Base-by-base conservation (phyloP, 1,140 invertebrate genomes). In the Neocloeon triangulifer region DNA sequence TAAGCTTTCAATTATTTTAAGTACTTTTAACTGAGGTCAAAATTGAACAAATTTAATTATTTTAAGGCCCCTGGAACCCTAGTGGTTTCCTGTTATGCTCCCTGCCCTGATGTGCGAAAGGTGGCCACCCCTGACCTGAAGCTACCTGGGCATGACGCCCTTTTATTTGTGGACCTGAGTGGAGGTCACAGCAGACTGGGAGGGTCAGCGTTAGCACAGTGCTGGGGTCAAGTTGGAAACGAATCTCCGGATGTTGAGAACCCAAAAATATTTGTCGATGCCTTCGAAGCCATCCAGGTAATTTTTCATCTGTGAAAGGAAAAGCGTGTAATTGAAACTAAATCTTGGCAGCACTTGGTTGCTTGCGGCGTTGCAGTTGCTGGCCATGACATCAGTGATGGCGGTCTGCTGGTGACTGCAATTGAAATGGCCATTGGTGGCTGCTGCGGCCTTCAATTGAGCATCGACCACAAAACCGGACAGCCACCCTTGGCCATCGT, bases 301-400 rank as follows among this genome's bases (percentile, higher is more conserved):
- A 52, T 95, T 18, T n/a, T n/a, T n/a, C n/a, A n/a, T n/a, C n/a
- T n/a, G n/a, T n/a, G n/a, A n/a, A n/a, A n/a, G n/a, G n/a, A n/a
- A n/a, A n/a, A n/a, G n/a, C n/a, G n/a, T n/a, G n/a, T n/a, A n/a
- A n/a, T n/a, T n/a, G n/a, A n/a, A n/a, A n/a, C n/a, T n/a, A n/a
- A n/a, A n/a, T n/a, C n/a, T 25, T 30, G 4, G 15, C 12, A 12
- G 9, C 35, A 7, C 25, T 8, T 27, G 9, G 32, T 29, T 17
- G 37, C 39, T 43, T 30, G 42, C n/a, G n/a, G n/a, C n/a, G n/a
- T n/a, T n/a, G n/a, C 95, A 6, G 50, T 77, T 10, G 64, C 91
- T n/a, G 88, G 89, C 2, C 92, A 98, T 51, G 92, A 98, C 55
- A 61, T 97, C 1, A 95, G 88, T 51, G 92, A 97, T 57, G 92